A percentile compares a stretch with the other conserved stretches of the same genome.
Evolutionary conservation across 2,888 invertebrate species (phyloP).

Genomic region (Gandaritis pyraliata): DNA sequence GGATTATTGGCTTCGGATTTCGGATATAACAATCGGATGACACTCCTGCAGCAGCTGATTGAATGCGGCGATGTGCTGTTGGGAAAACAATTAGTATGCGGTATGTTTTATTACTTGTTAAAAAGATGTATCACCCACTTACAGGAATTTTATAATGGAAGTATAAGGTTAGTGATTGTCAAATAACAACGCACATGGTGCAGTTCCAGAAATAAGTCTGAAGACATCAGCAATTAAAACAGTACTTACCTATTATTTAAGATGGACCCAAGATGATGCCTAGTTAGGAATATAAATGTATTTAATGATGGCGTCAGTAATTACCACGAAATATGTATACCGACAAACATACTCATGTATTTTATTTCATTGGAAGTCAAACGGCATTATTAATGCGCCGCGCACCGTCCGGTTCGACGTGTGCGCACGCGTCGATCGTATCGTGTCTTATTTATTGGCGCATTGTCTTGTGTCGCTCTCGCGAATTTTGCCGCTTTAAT

Average conservation of each 20-base stretch:
- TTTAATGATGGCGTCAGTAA: slow-evolving; percentile 27
- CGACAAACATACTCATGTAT: slow-evolving; percentile 22
- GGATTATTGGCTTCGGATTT: slow-evolving; percentile 75
- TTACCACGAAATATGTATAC: slow-evolving; percentile 26
- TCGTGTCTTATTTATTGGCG: slow-evolving; percentile 61
- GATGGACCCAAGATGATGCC: neutral
- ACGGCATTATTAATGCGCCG: slow-evolving; percentile 42
- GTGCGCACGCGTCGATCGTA: slow-evolving; percentile 60
- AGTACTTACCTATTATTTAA: no score
- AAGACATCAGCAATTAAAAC: no score
- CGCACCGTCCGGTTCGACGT: slow-evolving; percentile 42
- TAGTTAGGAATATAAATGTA: slow-evolving; percentile 1
- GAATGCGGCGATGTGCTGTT: slow-evolving; percentile 75
- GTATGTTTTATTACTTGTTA: slow-evolving; percentile 47
- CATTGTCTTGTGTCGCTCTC: slow-evolving; percentile 54
- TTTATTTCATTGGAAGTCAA: slow-evolving; percentile 37
- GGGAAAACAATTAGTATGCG: slow-evolving; percentile 65
- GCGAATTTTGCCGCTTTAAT: slow-evolving; percentile 52
- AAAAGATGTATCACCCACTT: neutral
- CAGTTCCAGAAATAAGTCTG: no score
- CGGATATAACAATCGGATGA: slow-evolving; percentile 72
- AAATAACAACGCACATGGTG: no score
- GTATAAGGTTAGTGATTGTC: no score
- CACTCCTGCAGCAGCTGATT: slow-evolving; percentile 73
- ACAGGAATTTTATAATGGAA: no score